Evolutionary conservation across 2,797 vertebrate species (phyloP).

Genomic region (Crocodylus rhombifer): DNA sequence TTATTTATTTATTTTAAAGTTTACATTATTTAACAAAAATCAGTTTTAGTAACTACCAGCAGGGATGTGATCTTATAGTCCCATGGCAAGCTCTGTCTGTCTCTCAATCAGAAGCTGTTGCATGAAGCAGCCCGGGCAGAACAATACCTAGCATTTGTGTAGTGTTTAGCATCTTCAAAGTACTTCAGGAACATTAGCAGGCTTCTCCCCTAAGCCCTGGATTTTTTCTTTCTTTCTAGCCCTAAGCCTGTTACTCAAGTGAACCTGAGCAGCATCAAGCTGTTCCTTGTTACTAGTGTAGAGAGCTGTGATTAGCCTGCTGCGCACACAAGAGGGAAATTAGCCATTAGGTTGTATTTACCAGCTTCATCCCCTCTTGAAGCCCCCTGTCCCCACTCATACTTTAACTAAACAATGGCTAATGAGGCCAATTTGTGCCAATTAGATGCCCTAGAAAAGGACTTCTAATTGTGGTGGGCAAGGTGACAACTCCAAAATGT

Average conservation of each 20-base stretch:
- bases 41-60: not conserved
- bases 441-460: conserved; percentile 72
- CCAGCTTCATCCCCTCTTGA: conserved; percentile 56
- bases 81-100: conserved; percentile 12
- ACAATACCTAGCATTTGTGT: conserved; percentile 37
- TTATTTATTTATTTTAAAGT: not conserved
- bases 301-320: conserved; percentile 72
- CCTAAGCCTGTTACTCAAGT: conserved; percentile 22
- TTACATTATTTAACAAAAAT: conserved; percentile 25
- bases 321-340: conserved; percentile 57
- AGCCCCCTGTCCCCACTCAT: conserved; percentile 40
- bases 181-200: conserved; percentile 32
- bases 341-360: conserved; percentile 53
- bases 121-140: conserved; percentile 41
- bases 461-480: conserved; percentile 69
- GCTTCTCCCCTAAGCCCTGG: conserved; percentile 9
- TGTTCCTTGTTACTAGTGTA: conserved; percentile 44
- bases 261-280: conserved; percentile 58
- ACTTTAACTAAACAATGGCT: conserved; percentile 72
- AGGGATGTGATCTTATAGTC: too few species aligned
- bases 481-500: conserved; percentile 62
- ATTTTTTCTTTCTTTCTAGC: conserved; percentile 47
- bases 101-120: not conserved
- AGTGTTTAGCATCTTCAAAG: conserved; percentile 14
- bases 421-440: conserved; percentile 74